Evolutionary conservation across 2,797 vertebrate genomes (phyloP).

Genomic region (Cuniculus paca): DNA sequence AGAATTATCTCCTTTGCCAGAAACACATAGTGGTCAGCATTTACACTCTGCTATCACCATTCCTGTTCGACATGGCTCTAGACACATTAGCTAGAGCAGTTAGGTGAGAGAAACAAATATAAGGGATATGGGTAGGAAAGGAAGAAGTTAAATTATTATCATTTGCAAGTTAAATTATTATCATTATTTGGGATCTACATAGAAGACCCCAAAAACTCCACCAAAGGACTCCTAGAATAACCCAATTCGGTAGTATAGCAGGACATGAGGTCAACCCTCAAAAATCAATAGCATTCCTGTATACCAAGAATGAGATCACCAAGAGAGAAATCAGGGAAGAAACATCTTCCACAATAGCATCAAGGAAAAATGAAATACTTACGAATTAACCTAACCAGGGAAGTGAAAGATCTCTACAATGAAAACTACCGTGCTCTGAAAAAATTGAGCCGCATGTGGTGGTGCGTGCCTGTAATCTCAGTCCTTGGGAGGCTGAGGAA

Average conservation of each 20-base stretch:
- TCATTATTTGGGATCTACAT: not conserved
- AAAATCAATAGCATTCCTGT: not conserved
- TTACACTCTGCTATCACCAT: constrained; percentile 87
- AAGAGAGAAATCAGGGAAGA: not conserved
- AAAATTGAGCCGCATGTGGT: not conserved
- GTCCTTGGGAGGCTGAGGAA: not conserved
- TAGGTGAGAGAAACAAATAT: not conserved
- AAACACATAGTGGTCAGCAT: not conserved
- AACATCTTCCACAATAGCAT: not conserved
- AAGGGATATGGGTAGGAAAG: not conserved
- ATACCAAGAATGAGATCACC: not conserved
- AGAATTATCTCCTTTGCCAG: constrained; percentile 31
- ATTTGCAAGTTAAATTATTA: not conserved
- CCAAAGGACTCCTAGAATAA: not conserved
- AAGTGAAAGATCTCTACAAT: not conserved
- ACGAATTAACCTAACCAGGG: not conserved
- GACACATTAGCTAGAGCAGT: not conserved
- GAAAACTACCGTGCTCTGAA: not conserved
- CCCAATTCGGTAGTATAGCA: not conserved
- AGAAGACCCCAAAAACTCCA: not conserved
- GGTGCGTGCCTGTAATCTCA: not conserved
- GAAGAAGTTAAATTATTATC: not conserved
- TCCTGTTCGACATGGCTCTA: not conserved
- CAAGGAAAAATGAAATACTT: not conserved
- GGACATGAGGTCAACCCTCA: not conserved